phyloP scores from a whole-genome alignment of 2,113 vertebrate species.

The Accipiter virgatus region DNA sequence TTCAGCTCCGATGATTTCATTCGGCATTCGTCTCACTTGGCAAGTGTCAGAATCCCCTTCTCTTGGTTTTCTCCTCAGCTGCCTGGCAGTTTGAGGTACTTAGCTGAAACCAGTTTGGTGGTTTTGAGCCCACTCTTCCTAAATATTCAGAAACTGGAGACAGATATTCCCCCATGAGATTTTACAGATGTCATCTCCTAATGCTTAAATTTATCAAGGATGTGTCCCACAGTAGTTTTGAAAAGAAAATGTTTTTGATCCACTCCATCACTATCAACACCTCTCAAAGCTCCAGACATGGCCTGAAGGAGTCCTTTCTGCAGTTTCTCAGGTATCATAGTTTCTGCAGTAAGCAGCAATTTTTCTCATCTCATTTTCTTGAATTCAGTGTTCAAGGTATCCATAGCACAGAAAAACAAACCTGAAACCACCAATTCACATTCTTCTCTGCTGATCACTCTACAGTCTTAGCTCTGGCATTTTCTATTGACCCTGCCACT shows the following conservation, averaged over 20 bases:
- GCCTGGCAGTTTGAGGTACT: background rate
- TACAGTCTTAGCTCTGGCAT: background rate
- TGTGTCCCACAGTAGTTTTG: rapidly evolving
- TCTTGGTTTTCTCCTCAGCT: background rate
- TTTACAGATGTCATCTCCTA: background rate
- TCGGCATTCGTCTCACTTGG: background rate
- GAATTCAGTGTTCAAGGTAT: background rate
- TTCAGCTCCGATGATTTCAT: background rate
- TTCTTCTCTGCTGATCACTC: background rate
- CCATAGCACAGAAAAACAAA: background rate
- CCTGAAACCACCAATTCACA: background rate
- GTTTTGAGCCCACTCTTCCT: background rate
- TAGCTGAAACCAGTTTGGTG: background rate
- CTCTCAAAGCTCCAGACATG: background rate
- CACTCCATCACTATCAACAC: background rate
- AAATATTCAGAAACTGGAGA: background rate
- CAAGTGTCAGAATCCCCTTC: background rate
- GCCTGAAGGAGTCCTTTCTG: background rate
- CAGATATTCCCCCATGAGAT: background rate
- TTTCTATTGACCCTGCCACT: background rate
- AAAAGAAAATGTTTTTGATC: background rate
- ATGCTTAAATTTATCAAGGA: background rate
- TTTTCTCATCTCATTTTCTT: background rate
- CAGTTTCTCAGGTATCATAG: background rate
- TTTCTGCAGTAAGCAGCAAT: background rate